phyloP scores from a whole-genome alignment of 2,797 vertebrate genomes.

The Geotrypetes seraphini region DNA sequence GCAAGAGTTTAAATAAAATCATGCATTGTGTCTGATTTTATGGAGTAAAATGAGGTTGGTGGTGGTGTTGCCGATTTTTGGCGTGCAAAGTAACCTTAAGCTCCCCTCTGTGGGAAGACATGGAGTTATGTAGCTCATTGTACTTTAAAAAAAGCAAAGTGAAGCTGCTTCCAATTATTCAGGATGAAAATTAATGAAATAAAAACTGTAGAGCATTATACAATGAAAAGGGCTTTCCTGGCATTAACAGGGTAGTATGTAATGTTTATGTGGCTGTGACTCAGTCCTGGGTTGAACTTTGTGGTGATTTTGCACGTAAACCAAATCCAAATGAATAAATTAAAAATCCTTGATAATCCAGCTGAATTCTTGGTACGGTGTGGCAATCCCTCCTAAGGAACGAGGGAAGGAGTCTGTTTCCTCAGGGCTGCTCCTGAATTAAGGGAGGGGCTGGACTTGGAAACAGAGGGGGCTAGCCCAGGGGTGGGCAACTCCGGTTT shows the following conservation, averaged over 20 bases:
- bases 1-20: neutral
- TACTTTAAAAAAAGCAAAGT: conserved; percentile 47
- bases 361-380: conserved; percentile 23
- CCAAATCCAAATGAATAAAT: conserved; percentile 41
- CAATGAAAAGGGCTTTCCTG: conserved; percentile 46
- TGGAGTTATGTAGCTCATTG: conserved; percentile 55
- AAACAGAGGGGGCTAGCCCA: no score
- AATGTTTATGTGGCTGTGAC: conserved; percentile 40
- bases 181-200: conserved; percentile 59
- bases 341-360: conserved; percentile 38
- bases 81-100: conserved; percentile 37
- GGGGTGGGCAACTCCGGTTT: no score
- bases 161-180: conserved; percentile 63
- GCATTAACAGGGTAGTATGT: conserved; percentile 33
- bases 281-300: conserved; percentile 29
- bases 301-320: conserved; percentile 32
- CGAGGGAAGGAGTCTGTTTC: no score
- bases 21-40: neutral
- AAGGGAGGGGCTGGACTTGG: no score
- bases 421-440: no score
- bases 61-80: conserved; percentile 23
- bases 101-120: conserved; percentile 42
- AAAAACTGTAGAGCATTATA: conserved; percentile 44
- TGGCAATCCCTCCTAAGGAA: no score
- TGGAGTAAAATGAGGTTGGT: neutral